Evolutionary conservation across 1,140 invertebrate species (phyloP).

Genomic region (Bombus terrestris): DNA sequence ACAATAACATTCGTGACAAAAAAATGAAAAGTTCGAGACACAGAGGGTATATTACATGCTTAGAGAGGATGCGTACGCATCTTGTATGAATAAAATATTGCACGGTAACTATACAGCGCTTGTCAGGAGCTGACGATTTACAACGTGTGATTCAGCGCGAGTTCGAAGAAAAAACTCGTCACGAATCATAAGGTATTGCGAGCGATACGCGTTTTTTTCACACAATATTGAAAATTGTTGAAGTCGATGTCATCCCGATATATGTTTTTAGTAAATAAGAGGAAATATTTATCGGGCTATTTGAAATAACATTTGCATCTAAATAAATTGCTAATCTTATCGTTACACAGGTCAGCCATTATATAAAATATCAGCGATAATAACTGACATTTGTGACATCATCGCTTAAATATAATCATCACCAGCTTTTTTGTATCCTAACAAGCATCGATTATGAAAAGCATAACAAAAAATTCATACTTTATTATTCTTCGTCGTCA

Average conservation of each 20-base stretch:
- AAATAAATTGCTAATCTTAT: conserved; percentile 45
- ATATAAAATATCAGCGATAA: conserved; percentile 50
- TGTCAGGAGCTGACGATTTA: conserved; percentile 50
- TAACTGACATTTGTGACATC: conserved; percentile 47
- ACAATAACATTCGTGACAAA: neutral
- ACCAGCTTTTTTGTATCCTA: neutral
- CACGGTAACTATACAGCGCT: conserved; percentile 5
- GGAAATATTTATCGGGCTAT: neutral
- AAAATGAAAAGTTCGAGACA: neutral
- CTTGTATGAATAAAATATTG: conserved; percentile 55
- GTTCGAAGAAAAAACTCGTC: conserved; percentile 53
- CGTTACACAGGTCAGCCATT: conserved; percentile 42
- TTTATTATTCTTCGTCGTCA: neutral
- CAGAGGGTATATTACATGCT: conserved; percentile 27
- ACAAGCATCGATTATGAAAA: neutral
- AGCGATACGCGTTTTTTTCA: neutral
- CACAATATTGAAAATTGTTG: too few relatives aligned
- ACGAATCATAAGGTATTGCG: conserved; percentile 18
- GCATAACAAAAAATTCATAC: neutral
- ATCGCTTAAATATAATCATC: conserved; percentile 13
- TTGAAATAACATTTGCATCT: conserved; percentile 20
- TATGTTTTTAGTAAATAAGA: neutral
- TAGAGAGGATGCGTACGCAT: neutral
- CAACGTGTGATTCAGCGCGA: conserved; percentile 56
- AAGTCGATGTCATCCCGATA: neutral